phyloP scores from a whole-genome alignment of 2,888 invertebrate genomes.

The Vandiemenella viatica region DNA sequence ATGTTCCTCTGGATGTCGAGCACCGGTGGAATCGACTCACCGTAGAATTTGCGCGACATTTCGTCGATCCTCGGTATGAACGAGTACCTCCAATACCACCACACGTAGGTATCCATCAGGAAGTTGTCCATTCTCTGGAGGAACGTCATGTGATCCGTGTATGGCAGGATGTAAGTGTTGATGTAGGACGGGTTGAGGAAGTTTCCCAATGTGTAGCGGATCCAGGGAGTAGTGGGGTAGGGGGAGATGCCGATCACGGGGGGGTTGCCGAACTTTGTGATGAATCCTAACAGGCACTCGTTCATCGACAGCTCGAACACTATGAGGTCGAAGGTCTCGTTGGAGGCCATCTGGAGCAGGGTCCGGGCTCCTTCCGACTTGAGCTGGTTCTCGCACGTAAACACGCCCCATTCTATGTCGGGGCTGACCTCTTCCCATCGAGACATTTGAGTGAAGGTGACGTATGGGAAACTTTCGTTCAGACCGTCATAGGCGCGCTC shows the following conservation, averaged over 20 bases:
- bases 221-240: constrained; percentile 8
- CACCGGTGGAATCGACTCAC: constrained; percentile 17
- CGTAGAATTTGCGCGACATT: constrained; percentile 14
- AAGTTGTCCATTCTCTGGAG: constrained; percentile 11
- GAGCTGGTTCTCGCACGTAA: constrained; percentile 3
- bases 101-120: neutral
- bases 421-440: neutral
- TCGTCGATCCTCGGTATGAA: constrained; percentile 7
- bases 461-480: neutral
- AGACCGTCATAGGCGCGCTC: constrained; percentile 7
- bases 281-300: constrained; percentile 11
- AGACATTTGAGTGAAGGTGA: neutral
- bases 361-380: constrained; percentile 1
- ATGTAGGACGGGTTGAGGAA: constrained; percentile 11
- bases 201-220: constrained; percentile 5
- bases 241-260: constrained; percentile 13
- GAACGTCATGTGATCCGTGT: constrained; percentile 13
- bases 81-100: neutral
- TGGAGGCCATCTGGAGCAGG: constrained; percentile 2
- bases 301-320: constrained; percentile 6
- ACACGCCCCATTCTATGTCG: constrained; percentile 1
- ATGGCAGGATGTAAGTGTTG: constrained; percentile 5
- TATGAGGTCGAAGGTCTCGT: constrained; percentile 10
- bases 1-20: constrained; percentile 32
- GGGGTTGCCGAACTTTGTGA: constrained; percentile 7